Percentiles rank a stretch among this genome's conserved stretches.
These are phyloP conservation scores for Drosophila acutilabella DNA, from an alignment of 2,888 invertebrate species.

Conservation along the genomic window DNA sequence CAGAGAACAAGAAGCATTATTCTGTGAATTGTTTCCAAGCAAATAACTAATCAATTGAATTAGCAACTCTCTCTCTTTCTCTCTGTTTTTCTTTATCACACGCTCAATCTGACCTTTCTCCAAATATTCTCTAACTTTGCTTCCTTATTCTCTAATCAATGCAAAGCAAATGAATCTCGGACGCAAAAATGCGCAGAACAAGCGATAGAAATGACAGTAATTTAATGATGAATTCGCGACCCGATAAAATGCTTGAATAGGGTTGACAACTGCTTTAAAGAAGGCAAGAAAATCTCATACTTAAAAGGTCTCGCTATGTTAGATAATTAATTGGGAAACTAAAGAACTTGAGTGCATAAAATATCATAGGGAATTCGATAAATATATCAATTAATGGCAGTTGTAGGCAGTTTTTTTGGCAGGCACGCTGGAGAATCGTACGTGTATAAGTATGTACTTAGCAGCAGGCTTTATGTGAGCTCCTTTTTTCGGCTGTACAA, in stretches of 20 bases:
- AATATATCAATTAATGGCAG: constrained; percentile 44
- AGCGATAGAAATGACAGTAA: constrained; percentile 11
- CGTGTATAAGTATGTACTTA: constrained; percentile 50
- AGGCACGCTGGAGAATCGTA: constrained; percentile 26
- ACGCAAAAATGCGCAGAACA: constrained; percentile 1
- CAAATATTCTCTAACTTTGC: background rate
- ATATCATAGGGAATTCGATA: background rate
- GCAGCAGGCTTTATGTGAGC: constrained; percentile 29
- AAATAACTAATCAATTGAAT: constrained; percentile 75
- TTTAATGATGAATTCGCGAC: constrained; percentile 3
- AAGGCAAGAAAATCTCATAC: background rate
- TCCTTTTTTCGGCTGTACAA: constrained; percentile 36
- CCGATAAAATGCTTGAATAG: background rate
- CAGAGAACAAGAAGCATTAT: constrained; percentile 14
- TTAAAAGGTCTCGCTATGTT: too few relatives aligned
- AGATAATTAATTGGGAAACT: too few relatives aligned
- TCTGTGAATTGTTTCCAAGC: constrained; percentile 18
- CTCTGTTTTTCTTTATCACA: too few relatives aligned
- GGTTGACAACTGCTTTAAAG: constrained; percentile 11
- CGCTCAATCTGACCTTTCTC: background rate
- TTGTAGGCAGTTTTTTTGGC: constrained; percentile 13
- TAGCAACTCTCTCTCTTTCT: constrained; percentile 29
- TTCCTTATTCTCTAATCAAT: constrained; percentile 50
- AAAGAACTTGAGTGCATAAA: background rate
- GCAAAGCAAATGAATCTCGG: constrained; percentile 43